Percentiles rank a stretch among this genome's conserved stretches.
Evolutionary conservation across 2,113 vertebrate genomes (phyloP).

Genomic region (Eurystomus gularis): DNA sequence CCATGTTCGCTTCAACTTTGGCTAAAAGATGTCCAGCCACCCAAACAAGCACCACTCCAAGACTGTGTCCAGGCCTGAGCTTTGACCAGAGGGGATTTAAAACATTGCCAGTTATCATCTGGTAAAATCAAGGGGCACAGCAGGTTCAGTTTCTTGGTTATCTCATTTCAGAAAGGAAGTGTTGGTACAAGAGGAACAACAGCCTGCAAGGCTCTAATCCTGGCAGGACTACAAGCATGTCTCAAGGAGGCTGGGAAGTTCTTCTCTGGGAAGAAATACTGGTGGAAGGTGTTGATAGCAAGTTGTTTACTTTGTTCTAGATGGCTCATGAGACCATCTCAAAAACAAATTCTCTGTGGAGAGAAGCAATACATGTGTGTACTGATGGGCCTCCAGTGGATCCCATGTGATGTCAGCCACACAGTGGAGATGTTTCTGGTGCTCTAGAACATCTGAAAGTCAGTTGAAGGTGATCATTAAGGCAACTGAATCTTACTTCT

Average conservation of each 20-base stretch:
- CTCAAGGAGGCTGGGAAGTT: background rate
- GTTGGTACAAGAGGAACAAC: background rate
- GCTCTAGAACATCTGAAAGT: background rate
- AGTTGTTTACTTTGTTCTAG: background rate
- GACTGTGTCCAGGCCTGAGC: background rate
- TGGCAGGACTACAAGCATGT: background rate
- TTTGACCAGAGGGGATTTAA: background rate
- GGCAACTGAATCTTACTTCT: background rate
- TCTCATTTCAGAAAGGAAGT: background rate
- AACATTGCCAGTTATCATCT: background rate
- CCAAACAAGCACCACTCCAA: background rate
- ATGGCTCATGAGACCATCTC: background rate
- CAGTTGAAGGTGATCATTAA: background rate
- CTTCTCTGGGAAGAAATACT: background rate
- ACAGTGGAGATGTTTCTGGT: background rate
- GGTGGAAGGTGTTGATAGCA: background rate
- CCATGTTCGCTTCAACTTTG: background rate
- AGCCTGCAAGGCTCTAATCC: background rate
- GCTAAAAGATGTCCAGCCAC: background rate
- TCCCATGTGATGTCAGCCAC: background rate
- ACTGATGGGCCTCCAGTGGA: background rate
- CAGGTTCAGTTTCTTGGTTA: background rate
- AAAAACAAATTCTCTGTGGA: background rate
- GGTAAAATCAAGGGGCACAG: background rate
- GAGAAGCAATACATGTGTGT: background rate